Base-by-base conservation (phyloP, 2,113 vertebrate genomes). In the Sula dactylatra region DNA sequence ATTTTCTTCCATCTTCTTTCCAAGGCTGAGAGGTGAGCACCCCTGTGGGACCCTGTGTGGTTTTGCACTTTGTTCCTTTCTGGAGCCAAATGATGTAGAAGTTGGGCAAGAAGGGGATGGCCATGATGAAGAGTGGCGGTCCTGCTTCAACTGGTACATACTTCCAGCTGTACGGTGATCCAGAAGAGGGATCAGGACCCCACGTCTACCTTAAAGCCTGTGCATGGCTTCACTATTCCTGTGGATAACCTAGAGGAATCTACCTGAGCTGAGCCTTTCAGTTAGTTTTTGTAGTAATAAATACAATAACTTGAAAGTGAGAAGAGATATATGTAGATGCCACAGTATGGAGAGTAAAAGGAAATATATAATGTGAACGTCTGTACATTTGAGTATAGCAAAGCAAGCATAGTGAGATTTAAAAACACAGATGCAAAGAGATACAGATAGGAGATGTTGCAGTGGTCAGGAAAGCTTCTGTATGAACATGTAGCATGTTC, bases 401-500 rank as follows among this genome's bases (percentile, higher is more conserved):
- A 67, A 86, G 65, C 47, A 87, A 59, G 17, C 11, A 9, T 4
- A n/a, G 12, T 69, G 54, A 79, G 24, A 49, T 73, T 34, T 88
- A 36, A 50, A 64, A 82, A n/a, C 6, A 11, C 6, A 44, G 8
- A 19, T 52, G 18, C 2, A 2, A 67, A 74, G n/a, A 50, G 31
- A n/a, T 38, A 21, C 13, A 66, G 7, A 9, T 7, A 58, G 49
- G 40, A 82, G 27, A 55, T 67, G 6, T 42, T 69, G 26, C 45
- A n/a, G 27, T 29, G 38, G 5, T 88, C 67, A 40, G 67, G 59
- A 83, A 73, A 38, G 38, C 56, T 90, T 62, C 24, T 47, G 12
- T 42, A 11, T 50, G 55, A 90, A 50, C 45, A 19, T 0, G 1
- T 61, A 73, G 9, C 2, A 0, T 38, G 42, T 62, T 90, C n/a